Evolutionary conservation across 2,113 vertebrate genomes (phyloP).

Genomic region (Pitta sordida): DNA sequence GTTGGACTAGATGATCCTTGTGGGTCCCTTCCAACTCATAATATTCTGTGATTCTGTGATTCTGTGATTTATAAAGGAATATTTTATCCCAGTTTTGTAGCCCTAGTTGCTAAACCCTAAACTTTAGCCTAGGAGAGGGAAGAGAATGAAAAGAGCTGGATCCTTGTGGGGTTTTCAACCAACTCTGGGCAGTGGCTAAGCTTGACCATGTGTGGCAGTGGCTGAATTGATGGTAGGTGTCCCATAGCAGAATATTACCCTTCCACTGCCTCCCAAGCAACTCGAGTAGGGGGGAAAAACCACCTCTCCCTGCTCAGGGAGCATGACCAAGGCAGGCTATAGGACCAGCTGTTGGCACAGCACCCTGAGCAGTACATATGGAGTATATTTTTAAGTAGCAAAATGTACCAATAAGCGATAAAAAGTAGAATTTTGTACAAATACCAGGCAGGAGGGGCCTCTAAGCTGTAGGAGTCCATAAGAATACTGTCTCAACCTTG

Average conservation of each 20-base stretch:
- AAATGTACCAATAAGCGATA: rapidly evolving
- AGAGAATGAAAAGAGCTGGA: neutral
- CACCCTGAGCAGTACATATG: rapidly evolving
- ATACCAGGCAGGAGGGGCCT: too few species aligned
- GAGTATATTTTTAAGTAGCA: neutral
- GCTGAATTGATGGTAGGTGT: neutral
- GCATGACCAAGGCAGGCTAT: neutral
- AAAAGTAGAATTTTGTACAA: neutral
- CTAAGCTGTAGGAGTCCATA: too few species aligned
- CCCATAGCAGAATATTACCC: neutral
- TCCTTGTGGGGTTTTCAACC: neutral
- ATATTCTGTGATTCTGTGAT: too few species aligned
- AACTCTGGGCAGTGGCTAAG: neutral
- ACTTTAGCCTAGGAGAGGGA: neutral
- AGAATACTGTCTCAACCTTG: too few species aligned
- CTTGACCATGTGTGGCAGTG: neutral
- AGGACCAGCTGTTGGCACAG: neutral
- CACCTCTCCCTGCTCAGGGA: neutral
- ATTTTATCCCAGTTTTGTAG: neutral
- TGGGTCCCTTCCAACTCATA: too few species aligned
- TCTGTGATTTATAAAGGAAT: neutral
- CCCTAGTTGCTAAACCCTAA: neutral
- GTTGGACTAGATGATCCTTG: too few species aligned
- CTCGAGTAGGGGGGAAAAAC: neutral
- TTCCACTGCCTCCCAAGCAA: neutral